Evolutionary conservation across 1,140 invertebrate species (phyloP).

Genomic region (Drosophila cardini): DNA sequence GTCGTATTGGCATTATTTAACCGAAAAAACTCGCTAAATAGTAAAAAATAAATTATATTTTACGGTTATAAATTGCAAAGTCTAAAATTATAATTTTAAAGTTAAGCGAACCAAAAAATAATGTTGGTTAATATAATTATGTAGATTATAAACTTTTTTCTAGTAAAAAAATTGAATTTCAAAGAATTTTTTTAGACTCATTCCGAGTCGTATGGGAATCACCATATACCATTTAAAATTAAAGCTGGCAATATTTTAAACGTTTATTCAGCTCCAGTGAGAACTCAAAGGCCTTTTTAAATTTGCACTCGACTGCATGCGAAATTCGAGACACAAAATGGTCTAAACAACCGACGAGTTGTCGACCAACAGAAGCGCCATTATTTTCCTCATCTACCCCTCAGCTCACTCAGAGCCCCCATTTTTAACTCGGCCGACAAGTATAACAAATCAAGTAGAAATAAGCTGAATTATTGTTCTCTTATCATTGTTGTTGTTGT

Average conservation of each 20-base stretch:
- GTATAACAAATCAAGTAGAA: slow-evolving; percentile 35
- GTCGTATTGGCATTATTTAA: too few relatives aligned
- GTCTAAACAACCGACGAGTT: slow-evolving; percentile 33
- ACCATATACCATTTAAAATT: slow-evolving; percentile 40
- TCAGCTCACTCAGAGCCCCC: slow-evolving; percentile 3
- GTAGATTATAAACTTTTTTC: too few relatives aligned
- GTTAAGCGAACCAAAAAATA: too few relatives aligned
- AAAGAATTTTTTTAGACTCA: too few relatives aligned
- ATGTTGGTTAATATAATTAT: too few relatives aligned
- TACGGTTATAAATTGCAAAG: too few relatives aligned
- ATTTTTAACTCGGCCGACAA: neutral
- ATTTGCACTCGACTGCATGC: slow-evolving; percentile 71
- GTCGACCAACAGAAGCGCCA: slow-evolving; percentile 28
- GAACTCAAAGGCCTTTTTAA: slow-evolving; percentile 49
- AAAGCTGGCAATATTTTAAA: slow-evolving; percentile 29
- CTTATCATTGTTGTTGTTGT: slow-evolving; percentile 18
- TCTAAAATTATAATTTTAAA: too few relatives aligned
- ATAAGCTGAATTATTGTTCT: slow-evolving; percentile 38
- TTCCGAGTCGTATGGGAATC: slow-evolving; percentile 23
- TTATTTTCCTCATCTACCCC: neutral
- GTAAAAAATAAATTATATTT: too few relatives aligned
- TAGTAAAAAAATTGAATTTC: too few relatives aligned
- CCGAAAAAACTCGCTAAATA: too few relatives aligned
- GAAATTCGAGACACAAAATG: slow-evolving; percentile 57
- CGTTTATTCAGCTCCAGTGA: slow-evolving; percentile 5